These are phyloP conservation scores for Drosophila micromelanica DNA, from an alignment of 1,140 invertebrate species.

Conservation along the genomic window DNA sequence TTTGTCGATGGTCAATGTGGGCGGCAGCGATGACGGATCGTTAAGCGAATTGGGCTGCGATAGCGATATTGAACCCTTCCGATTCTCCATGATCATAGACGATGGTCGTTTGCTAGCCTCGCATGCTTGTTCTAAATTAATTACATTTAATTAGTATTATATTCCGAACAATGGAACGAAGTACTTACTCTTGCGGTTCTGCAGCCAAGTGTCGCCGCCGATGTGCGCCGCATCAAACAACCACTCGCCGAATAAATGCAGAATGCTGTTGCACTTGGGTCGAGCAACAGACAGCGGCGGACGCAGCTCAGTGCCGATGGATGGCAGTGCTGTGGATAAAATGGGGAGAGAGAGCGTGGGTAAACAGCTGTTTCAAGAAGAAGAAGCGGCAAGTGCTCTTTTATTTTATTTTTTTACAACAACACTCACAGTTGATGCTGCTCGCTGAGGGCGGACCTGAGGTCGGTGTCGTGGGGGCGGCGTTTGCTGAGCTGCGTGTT, in stretches of 20 bases:
- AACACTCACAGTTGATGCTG: conserved; percentile 87
- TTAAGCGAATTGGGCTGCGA: conserved; percentile 83
- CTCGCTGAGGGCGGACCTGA: conserved; percentile 88
- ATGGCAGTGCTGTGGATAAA: conserved; percentile 75
- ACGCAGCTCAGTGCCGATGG: conserved; percentile 86
- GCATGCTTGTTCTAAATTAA: conserved; percentile 80
- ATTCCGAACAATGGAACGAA: not conserved
- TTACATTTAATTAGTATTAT: not conserved
- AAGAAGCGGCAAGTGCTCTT: conserved; percentile 32
- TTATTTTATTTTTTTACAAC: conserved; percentile 28
- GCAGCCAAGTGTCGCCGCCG: conserved; percentile 88
- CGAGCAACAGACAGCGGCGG: conserved; percentile 89
- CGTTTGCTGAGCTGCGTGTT: conserved; percentile 85
- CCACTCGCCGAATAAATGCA: conserved; percentile 98
- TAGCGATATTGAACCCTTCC: conserved; percentile 82
- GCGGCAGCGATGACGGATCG: conserved; percentile 75
- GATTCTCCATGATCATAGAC: conserved; percentile 84
- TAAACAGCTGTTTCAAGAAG: conserved; percentile 50
- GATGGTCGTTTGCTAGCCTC: conserved; percentile 83
- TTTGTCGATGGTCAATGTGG: conserved; percentile 86
- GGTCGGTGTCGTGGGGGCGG: conserved; percentile 86
- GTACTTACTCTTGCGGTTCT: conserved; percentile 85
- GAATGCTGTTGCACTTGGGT: conserved; percentile 96
- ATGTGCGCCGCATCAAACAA: conserved; percentile 97
- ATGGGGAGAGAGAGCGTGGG: conserved; percentile 7